These are phyloP conservation scores for Tethya wilhelma DNA, from an alignment of 37 sponge, comb jelly and placozoan genomes.

Conservation along the genomic window DNA sequence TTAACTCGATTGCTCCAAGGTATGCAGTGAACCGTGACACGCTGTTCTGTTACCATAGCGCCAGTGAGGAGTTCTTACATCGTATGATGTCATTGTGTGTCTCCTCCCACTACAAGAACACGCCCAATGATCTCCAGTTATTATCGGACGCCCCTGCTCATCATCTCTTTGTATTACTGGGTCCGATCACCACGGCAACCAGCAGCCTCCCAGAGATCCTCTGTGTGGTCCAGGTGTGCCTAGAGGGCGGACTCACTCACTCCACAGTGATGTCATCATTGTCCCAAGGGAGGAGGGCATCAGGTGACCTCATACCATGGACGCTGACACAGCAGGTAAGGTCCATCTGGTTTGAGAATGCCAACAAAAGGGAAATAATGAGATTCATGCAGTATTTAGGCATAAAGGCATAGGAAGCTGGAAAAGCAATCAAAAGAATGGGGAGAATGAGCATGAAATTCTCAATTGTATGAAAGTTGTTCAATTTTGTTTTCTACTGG, in stretches of 20 bases:
- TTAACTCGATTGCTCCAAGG: constrained; percentile 31
- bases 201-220: constrained; percentile 90
- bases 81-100: constrained; percentile 94
- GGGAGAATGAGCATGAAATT: too few species aligned
- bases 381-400: too few species aligned
- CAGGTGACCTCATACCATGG: constrained; percentile 99
- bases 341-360: too few species aligned
- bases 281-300: constrained; percentile 79
- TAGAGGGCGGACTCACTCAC: constrained; percentile 89
- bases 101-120: constrained; percentile 98
- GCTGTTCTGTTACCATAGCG: constrained; percentile 91
- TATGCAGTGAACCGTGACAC: constrained; percentile 96
- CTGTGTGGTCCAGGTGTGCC: constrained; percentile 96
- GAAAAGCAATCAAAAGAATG: too few species aligned
- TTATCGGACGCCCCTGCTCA: constrained; percentile 99
- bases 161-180: constrained; percentile 89
- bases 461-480: too few species aligned
- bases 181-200: constrained; percentile 70
- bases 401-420: too few species aligned
- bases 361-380: too few species aligned
- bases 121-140: constrained; percentile 98
- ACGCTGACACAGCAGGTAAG: constrained; percentile 90
- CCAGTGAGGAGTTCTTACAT: constrained; percentile 94
- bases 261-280: constrained; percentile 69
- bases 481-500: too few species aligned